Base-by-base conservation (phyloP, 2,797 vertebrate genomes). In the Aphelocoma californica region DNA sequence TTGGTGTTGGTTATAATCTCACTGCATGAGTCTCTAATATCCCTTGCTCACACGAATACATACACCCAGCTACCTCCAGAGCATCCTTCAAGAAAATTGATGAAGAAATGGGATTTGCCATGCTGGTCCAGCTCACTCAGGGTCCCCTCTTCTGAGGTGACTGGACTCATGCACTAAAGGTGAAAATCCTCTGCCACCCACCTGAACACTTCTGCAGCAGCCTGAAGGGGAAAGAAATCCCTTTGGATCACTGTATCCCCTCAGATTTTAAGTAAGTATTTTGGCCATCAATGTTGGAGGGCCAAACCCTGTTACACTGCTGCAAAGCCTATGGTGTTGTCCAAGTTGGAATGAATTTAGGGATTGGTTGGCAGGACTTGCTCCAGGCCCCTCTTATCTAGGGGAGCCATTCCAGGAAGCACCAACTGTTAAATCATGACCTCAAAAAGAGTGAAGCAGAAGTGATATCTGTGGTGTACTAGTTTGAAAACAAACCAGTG, bases 61-160 rank as follows among this genome's bases (percentile, higher is more conserved):
- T 23, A 65, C 48, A 86, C 42, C 20, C 83, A 67, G 88, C 88
- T 81, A 51, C 92, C 51, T 79, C 78, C 75, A 47, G 79, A 87
- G 84, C 42, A 84, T 81, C 80, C 70, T 70, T 62, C 26, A 56
- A 78, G 65, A 81, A 89, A 95, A 96, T 96, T 13, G 0, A 86
- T 88, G 88, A 83, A 75, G 72, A 91, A 87, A 93, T 6, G 8
- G 92, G 72, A 93, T 96, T 96, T 87, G 79, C 72, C 50, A 31
- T 5, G 7, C 81, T 74, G 89, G 86, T 21, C 58, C 72, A 18
- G 74, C 61, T 56, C 4, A 6, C 83, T 66, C n/a, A 18, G 61
- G 36, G n/a, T 60, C 26, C 36, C n/a, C 32, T 62, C 84, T 82
- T 60, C 38, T 71, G 80, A 81, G 60, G 31, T 3, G 1, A 51